phyloP scores from a whole-genome alignment of 2,113 vertebrate species.

The Todiramphus chloris region DNA sequence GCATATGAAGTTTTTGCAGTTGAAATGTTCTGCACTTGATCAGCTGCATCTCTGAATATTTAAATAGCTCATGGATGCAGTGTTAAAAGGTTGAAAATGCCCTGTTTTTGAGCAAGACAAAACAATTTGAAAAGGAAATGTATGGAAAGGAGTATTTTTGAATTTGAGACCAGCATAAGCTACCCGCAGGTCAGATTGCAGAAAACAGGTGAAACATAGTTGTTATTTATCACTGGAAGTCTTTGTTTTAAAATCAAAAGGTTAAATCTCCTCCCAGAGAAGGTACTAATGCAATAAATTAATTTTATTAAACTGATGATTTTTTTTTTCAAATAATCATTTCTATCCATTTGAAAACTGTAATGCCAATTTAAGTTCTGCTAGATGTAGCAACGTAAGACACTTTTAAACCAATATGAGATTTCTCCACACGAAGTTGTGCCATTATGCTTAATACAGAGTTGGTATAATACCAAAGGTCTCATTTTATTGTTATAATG shows the following conservation, averaged over 20 bases:
- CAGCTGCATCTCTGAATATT: background rate
- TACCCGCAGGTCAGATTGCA: background rate
- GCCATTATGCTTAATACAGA: background rate
- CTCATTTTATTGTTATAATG: background rate
- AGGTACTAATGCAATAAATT: background rate
- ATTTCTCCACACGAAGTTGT: background rate
- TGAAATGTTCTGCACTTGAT: background rate
- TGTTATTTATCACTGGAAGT: background rate
- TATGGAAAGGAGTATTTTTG: background rate
- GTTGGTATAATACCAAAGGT: background rate
- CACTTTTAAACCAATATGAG: background rate
- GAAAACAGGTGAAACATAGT: background rate
- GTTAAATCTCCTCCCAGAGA: background rate
- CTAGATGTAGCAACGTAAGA: background rate
- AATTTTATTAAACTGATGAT: background rate
- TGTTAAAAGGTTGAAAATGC: background rate
- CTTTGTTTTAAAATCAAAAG: background rate
- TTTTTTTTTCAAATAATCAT: background rate
- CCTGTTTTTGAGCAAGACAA: background rate
- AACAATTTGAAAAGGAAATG: background rate
- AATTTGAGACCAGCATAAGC: background rate
- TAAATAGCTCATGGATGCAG: background rate
- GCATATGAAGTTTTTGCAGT: background rate
- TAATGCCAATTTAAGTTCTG: background rate
- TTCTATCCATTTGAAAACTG: background rate